phyloP scores from a whole-genome alignment of 1,140 invertebrate genomes.

The Scaptomyza graminum region DNA sequence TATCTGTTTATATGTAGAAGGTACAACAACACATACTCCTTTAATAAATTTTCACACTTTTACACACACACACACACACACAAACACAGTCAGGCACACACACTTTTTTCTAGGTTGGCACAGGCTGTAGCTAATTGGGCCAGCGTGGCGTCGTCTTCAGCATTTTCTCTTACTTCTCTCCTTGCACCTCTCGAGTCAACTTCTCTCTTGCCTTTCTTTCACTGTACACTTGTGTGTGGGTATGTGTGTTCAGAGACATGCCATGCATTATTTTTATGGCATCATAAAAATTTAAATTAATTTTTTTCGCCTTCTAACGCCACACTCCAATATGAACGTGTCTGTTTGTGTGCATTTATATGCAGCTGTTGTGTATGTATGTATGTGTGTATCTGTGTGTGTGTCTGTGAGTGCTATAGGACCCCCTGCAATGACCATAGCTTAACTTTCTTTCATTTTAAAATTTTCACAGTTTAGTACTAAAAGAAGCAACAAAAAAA shows the following conservation, averaged over 20 bases:
- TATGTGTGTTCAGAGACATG: conserved; percentile 42
- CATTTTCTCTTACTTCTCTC: neutral
- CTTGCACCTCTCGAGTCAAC: neutral
- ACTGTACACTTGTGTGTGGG: neutral
- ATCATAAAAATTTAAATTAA: conserved; percentile 78
- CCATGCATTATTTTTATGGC: conserved; percentile 76
- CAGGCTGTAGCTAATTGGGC: conserved; percentile 69
- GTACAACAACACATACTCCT: neutral
- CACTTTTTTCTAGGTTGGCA: conserved; percentile 34
- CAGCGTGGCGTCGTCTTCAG: conserved; percentile 59
- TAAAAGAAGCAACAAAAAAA: neutral
- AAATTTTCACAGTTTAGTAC: conserved; percentile 22
- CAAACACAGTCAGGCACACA: too few relatives aligned
- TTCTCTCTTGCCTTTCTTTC: neutral
- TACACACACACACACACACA: too few relatives aligned
- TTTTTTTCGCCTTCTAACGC: conserved; percentile 54
- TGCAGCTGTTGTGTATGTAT: conserved; percentile 49
- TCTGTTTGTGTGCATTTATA: conserved; percentile 46
- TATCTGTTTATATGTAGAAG: neutral
- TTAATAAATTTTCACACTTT: conserved; percentile 7
- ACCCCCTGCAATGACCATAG: conserved; percentile 9
- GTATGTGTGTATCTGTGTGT: neutral
- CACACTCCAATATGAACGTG: neutral
- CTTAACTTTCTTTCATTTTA: conserved; percentile 47
- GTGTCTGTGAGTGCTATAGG: conserved; percentile 14